phyloP scores from a whole-genome alignment of 2,113 vertebrate genomes.

The Geothlypis trichas region DNA sequence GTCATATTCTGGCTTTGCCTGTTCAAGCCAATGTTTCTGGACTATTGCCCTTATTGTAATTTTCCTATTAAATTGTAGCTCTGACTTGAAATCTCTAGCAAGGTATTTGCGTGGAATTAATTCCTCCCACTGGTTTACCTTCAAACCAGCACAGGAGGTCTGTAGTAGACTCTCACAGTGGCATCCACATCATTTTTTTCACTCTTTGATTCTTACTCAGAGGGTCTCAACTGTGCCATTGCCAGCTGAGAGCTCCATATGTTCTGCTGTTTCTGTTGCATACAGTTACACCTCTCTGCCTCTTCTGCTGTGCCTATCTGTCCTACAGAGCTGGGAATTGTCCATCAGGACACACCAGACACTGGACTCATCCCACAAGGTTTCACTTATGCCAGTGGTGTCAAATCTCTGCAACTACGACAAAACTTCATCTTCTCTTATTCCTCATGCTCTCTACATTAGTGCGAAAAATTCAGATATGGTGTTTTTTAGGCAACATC shows the following conservation, averaged over 20 bases:
- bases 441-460: not conserved
- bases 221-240: not conserved
- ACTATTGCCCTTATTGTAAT: not conserved
- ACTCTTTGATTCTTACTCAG: not conserved
- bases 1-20: not conserved
- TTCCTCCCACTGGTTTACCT: not conserved
- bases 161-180: not conserved
- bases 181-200: not conserved
- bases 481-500: not conserved
- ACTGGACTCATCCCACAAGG: not conserved
- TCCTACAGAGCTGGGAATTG: not conserved
- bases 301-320: not conserved
- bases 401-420: not conserved
- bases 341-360: too few relatives aligned
- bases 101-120: not conserved
- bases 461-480: not conserved
- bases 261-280: not conserved
- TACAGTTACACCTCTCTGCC: not conserved
- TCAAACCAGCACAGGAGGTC: too few relatives aligned
- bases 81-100: not conserved
- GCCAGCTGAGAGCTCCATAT: not conserved
- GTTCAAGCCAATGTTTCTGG: not conserved
- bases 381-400: not conserved
- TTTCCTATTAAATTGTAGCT: not conserved
- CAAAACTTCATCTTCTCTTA: not conserved